phyloP scores from a whole-genome alignment of 2,113 vertebrate genomes.

The Oncorhynchus kisutch region DNA sequence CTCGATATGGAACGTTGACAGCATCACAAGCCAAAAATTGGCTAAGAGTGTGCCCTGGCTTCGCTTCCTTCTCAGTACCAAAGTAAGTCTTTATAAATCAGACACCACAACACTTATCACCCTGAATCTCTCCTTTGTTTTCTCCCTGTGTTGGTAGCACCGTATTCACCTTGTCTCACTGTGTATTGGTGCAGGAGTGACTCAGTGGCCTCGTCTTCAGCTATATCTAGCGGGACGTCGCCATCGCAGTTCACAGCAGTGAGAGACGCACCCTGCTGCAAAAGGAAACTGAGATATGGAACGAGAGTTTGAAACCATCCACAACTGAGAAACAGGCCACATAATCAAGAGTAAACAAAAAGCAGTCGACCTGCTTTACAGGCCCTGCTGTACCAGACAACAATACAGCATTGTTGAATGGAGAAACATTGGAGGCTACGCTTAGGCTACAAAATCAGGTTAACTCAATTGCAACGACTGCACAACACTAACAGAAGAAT shows the following conservation, averaged over 20 bases:
- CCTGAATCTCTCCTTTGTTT: not conserved
- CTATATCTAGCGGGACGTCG: slow-evolving; percentile 89
- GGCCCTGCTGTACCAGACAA: slow-evolving; percentile 30
- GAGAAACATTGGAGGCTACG: slow-evolving; percentile 31
- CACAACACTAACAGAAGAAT: too few relatives aligned
- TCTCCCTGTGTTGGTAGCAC: not conserved
- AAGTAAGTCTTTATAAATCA: too few relatives aligned
- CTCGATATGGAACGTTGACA: too few relatives aligned
- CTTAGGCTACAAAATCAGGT: too few relatives aligned
- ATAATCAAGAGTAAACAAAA: not conserved
- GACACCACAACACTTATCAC: not conserved
- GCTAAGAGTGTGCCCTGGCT: too few relatives aligned
- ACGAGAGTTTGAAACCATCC: slow-evolving; percentile 4
- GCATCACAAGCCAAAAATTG: too few relatives aligned
- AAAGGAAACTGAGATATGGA: slow-evolving; percentile 76
- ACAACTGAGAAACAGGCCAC: not conserved
- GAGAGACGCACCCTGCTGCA: slow-evolving; percentile 82
- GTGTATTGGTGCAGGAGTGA: slow-evolving; percentile 85
- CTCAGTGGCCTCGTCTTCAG: slow-evolving; percentile 89
- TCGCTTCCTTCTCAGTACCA: too few relatives aligned
- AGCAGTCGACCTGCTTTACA: slow-evolving; percentile 26
- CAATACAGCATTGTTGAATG: slow-evolving; percentile 62
- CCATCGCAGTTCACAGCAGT: slow-evolving; percentile 91
- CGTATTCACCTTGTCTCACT: slow-evolving; percentile 78
- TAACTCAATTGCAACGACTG: too few relatives aligned